Base-by-base conservation (phyloP, 53 echinoderm and acorn worm species). In the Echinarachnius parma region DNA sequence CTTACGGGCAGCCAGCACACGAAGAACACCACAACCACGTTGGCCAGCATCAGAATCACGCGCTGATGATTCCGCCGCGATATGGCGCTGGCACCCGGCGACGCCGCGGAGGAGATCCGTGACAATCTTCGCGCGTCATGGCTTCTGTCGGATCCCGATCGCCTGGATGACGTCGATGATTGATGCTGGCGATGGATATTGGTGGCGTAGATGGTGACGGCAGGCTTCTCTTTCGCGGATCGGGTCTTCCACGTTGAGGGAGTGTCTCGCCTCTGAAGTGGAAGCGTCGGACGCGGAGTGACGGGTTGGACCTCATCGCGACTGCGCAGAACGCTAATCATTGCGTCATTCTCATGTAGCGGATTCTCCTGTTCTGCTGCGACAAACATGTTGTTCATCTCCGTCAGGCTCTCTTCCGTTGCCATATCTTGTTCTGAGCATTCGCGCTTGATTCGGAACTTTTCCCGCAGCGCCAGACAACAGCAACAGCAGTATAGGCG, bases 1-100 rank as follows among this genome's bases (percentile, higher is more conserved):
- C 92, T 80, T 36, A 81, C 53, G 13, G 92, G 92, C 20, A 89
- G 59, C 88, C 88, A 89, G 69, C 92, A 92, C 21, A 92, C 46
- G 32, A 92, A 92, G 72, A 92, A 92, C 5, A 89, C 80, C 7
- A 82, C 76, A 1, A 92, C 92, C 2, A 92, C 92, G 9, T 78
- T 82, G 14, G 81, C 85, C 18, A 92, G 56, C 92, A 92, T 92
- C 25, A 92, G 28, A 0, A 92, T 80, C 34, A 88, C 75, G 13
- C 84, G 85, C 45, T 85, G 78, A 49, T 88, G 88, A 23, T 79
- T 72, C 15, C 87, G 80, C 4, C 70, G 52, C n/a, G 70, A 34
- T 20, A 69, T 53, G 22, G 70, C 70, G 15, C 70, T 69, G 14
- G 70, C 53, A 15, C 31, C 22, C 11, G 70, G 53, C 4, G 70